phyloP scores from a whole-genome alignment of 2,113 vertebrate species.

The Leptodactylus fuscus region DNA sequence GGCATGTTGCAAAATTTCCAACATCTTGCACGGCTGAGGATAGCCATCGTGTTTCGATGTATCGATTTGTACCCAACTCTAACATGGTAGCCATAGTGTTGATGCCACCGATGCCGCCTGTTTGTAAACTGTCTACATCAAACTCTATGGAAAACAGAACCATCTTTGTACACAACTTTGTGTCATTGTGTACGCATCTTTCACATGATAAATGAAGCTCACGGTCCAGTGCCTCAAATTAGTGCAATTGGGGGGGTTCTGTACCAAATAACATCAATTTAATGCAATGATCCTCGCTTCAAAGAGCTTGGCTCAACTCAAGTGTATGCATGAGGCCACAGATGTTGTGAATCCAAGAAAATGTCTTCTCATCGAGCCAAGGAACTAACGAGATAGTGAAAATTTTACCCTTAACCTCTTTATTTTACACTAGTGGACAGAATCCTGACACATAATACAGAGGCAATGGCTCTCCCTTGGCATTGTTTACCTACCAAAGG shows the following conservation, averaged over 20 bases:
- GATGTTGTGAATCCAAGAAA: conserved; percentile 47
- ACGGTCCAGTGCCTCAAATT: conserved; percentile 54
- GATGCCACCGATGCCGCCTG: background rate
- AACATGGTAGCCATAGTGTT: background rate
- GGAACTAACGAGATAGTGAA: conserved; percentile 31
- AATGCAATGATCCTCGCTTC: conserved; percentile 59
- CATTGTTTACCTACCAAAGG: background rate
- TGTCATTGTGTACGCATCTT: conserved; percentile 45
- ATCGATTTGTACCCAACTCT: no score
- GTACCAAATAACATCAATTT: conserved; percentile 57
- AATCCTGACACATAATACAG: background rate
- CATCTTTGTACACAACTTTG: conserved; percentile 15
- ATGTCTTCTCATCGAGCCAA: conserved; percentile 16
- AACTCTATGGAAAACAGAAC: conserved; percentile 1
- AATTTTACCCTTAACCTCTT: background rate
- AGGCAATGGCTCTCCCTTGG: background rate
- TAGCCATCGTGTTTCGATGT: no score
- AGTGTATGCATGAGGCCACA: conserved; percentile 57
- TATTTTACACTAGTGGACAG: background rate
- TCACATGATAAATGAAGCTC: conserved; percentile 49
- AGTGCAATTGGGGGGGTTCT: conserved; percentile 51
- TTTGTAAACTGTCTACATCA: conserved; percentile 14
- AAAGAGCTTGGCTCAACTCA: conserved; percentile 57
- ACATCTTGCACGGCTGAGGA: background rate
- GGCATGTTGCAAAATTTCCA: background rate